These are phyloP conservation scores for Aegotheles bennettii DNA, from an alignment of 2,113 vertebrate species.

Conservation along the genomic window DNA sequence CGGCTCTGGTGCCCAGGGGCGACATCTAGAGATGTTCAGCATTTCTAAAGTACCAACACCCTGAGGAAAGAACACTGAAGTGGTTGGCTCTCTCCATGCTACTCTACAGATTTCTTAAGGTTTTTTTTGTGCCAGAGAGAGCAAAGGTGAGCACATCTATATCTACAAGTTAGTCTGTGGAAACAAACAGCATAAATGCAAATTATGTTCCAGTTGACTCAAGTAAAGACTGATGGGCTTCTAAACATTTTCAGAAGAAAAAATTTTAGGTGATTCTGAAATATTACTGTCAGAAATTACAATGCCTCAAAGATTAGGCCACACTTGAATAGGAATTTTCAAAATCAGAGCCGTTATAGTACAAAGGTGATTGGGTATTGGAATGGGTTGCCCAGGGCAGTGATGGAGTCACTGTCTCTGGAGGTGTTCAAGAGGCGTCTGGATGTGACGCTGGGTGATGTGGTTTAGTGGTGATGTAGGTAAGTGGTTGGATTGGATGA, in stretches of 20 bases:
- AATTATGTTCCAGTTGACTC: neutral
- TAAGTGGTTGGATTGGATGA: too few relatives aligned
- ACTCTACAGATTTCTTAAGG: neutral
- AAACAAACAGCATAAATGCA: neutral
- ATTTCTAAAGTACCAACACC: neutral
- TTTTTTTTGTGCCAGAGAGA: neutral
- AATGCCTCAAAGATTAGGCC: neutral
- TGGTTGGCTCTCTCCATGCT: neutral
- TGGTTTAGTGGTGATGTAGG: too few relatives aligned
- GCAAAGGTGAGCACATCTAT: neutral
- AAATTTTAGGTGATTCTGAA: neutral
- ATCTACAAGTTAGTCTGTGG: neutral
- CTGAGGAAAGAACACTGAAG: neutral
- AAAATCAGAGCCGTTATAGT: neutral
- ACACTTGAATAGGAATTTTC: neutral
- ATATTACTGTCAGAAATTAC: neutral
- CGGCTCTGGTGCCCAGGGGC: neutral
- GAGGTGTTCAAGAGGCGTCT: too few relatives aligned
- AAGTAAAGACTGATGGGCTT: neutral
- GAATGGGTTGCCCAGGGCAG: too few relatives aligned
- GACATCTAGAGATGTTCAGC: neutral
- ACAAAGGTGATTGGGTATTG: too few relatives aligned
- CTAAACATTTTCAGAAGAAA: neutral
- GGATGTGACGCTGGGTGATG: too few relatives aligned
- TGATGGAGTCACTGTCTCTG: too few relatives aligned